phyloP scores from a whole-genome alignment of 2,888 invertebrate genomes.

The Pachliopta kotzebuea region DNA sequence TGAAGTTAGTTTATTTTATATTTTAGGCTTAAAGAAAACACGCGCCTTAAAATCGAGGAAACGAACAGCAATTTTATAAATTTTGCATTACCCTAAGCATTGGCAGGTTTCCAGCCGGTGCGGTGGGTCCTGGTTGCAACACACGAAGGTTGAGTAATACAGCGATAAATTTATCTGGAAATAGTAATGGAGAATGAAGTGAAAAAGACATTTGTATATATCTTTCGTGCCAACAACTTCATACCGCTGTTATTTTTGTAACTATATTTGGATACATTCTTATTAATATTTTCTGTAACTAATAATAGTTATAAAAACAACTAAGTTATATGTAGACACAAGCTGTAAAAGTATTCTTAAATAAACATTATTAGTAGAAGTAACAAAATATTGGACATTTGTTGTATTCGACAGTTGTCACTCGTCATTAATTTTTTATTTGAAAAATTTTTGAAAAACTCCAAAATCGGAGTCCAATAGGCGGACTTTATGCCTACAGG shows the following conservation, averaged over 20 bases:
- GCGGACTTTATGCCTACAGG: too few relatives aligned
- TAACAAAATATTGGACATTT: too few relatives aligned
- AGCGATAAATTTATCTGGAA: not conserved
- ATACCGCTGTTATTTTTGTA: not conserved
- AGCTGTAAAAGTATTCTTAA: too few relatives aligned
- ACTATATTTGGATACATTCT: not conserved
- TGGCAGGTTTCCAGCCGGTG: slow-evolving; percentile 8
- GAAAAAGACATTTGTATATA: not conserved
- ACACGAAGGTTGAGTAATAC: slow-evolving; percentile 6
- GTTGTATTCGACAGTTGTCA: too few relatives aligned
- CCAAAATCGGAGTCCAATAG: too few relatives aligned
- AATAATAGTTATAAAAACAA: too few relatives aligned
- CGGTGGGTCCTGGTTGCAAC: slow-evolving; percentile 10
- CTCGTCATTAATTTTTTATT: too few relatives aligned
- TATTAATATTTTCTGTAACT: too few relatives aligned
- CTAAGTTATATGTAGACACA: too few relatives aligned
- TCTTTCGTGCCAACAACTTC: not conserved
- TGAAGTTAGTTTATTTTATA: not conserved
- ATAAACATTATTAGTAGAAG: too few relatives aligned
- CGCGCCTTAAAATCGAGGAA: slow-evolving; percentile 3
- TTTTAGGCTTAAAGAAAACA: slow-evolving; percentile 6
- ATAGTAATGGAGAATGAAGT: not conserved
- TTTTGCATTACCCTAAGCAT: slow-evolving; percentile 7
- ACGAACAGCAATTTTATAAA: not conserved
- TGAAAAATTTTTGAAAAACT: too few relatives aligned